Evolutionary conservation across 2,113 vertebrate species (phyloP), one percentile per base, ranked within the genome.

Genomic region (Sphaerodactylus townsendi): DNA sequence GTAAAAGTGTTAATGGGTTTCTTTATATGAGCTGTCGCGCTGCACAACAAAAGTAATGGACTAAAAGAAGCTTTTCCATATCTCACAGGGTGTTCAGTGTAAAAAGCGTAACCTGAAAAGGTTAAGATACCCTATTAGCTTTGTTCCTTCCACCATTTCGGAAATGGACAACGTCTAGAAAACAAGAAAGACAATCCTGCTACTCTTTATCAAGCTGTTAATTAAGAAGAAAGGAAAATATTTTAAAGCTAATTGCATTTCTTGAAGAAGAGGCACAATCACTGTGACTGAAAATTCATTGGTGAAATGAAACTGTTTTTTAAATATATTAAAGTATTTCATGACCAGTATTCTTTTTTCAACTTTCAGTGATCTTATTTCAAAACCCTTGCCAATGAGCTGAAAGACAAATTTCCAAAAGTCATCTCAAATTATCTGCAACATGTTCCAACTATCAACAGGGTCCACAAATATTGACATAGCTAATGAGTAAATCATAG

Each of bases 1-100:
- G 33, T 62, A 37, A 81, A 86, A 77, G 50, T 11, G 17, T 77
- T 77, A 77, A 86, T 77, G 65, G 85, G 25, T 62, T 77, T 70
- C 62, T 53, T 77, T 86, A 17, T 77, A 68, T 62, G 59, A 81
- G 65, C 73, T 86, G 21, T 62, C 48, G 39, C 30, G 30, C 10
- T 46, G 37, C n/a, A 80, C 72, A 62, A 75, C 70, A 37, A 76
- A 69, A 77, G 62, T 76, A 69, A 81, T 39, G 77, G 25, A 44
- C 46, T 68, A 75, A 46, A 39, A 82, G n/a, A 79, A 64, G 53
- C 25, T 39, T 82, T 70, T 39, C 73, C 25, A 37, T 77, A 46
- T 70, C 39, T 48, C 50, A 76, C 65, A 70, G 44, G 85, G 68
- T 77, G 50, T 86, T 77, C 39, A 64, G 2, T 77, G 30, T 81